These are phyloP conservation scores for Fukomys damarensis DNA, from an alignment of 2,113 vertebrate genomes.

Conservation along the genomic window DNA sequence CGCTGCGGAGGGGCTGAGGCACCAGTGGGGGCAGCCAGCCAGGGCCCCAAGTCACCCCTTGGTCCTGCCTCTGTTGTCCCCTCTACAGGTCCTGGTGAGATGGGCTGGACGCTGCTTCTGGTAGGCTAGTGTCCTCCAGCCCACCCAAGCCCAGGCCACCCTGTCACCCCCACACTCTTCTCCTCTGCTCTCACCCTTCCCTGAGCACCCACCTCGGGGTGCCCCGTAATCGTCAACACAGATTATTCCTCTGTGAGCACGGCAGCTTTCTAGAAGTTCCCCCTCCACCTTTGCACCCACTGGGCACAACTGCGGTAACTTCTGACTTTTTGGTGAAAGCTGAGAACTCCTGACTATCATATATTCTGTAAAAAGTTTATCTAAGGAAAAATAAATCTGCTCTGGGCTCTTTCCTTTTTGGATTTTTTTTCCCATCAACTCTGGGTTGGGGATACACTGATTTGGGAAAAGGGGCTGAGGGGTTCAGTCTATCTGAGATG, in stretches of 20 bases:
- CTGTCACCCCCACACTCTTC: not conserved
- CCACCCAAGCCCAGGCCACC: constrained; percentile 19
- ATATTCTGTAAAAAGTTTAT: constrained; percentile 85
- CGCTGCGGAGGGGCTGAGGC: constrained; percentile 88
- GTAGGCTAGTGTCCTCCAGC: constrained; percentile 56
- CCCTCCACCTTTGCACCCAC: constrained; percentile 77
- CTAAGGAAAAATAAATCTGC: constrained; percentile 87
- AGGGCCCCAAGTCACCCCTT: not conserved
- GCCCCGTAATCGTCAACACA: not conserved
- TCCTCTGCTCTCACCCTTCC: constrained; percentile 15
- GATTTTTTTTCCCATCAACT: not conserved
- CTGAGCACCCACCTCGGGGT: not conserved
- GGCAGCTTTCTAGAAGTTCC: constrained; percentile 86
- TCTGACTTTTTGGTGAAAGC: constrained; percentile 85
- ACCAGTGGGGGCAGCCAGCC: rapidly evolving
- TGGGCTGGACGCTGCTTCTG: constrained; percentile 7
- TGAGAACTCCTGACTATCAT: constrained; percentile 83
- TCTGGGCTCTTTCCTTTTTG: constrained; percentile 77
- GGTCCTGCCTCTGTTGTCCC: constrained; percentile 39
- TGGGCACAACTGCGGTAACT: constrained; percentile 86
- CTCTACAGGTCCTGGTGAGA: constrained; percentile 39
- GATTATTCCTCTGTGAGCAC: constrained; percentile 59
- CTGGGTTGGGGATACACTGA: not conserved
- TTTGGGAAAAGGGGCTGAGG: not conserved
- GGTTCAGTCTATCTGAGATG: not conserved